Conservation (phyloP, 2,113 vertebrate species). For the Neofelis nebulosa region DNA sequence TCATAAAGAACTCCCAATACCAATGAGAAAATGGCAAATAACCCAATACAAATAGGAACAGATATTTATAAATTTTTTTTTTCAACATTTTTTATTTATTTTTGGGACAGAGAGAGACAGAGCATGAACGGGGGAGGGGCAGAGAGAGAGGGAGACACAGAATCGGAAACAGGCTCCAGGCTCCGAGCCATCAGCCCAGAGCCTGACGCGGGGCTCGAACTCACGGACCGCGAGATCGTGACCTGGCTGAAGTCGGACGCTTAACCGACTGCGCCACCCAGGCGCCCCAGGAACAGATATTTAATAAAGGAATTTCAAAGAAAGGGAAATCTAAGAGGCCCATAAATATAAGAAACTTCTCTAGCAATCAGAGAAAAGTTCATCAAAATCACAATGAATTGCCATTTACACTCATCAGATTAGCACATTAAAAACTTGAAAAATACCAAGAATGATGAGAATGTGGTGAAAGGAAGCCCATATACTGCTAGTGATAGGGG, state of each 20-base stretch:
- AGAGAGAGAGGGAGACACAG: no score
- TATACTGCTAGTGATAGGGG: background rate
- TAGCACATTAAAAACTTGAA: background rate
- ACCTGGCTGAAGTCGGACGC: no score
- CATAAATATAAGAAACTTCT: background rate
- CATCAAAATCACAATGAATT: background rate
- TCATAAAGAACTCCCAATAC: background rate
- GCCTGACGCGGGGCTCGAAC: no score
- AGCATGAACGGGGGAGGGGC: no score
- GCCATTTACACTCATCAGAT: background rate
- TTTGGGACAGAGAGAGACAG: no score
- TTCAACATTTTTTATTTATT: no score
- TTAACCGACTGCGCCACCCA: no score
- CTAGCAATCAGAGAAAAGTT: background rate
- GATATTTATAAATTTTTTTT: no score
- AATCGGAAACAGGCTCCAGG: no score
- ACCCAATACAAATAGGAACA: background rate
- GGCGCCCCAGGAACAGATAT: background rate
- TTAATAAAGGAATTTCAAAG: conserved; percentile 20
- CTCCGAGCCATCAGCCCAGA: no score
- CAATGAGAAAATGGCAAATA: background rate
- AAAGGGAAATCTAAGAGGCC: background rate
- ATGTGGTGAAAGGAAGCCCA: background rate
- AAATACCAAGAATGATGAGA: background rate
- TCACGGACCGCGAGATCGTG: no score